phyloP scores from a whole-genome alignment of 1,140 invertebrate species.

The Latrodectus geometricus region DNA sequence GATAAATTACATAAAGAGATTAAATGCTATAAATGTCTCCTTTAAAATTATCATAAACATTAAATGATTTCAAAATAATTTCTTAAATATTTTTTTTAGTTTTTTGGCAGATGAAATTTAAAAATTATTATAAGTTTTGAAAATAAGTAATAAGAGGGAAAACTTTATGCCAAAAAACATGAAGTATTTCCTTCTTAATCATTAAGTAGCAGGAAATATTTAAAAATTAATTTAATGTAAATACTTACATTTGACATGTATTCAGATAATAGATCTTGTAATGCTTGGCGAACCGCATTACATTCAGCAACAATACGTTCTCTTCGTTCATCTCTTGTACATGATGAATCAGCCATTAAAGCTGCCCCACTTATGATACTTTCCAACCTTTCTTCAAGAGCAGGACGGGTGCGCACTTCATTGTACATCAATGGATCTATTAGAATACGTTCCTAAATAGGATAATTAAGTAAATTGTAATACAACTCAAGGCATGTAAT shows the following conservation, averaged over 20 bases:
- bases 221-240: background rate
- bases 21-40: too few species aligned
- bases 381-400: conserved; percentile 95
- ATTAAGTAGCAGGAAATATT: too few species aligned
- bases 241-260: conserved; percentile 93
- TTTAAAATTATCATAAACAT: too few species aligned
- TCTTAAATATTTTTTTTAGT: too few species aligned
- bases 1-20: too few species aligned
- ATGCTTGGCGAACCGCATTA: conserved; percentile 97
- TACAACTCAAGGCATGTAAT: too few species aligned
- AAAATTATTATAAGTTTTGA: too few species aligned
- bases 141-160: too few species aligned
- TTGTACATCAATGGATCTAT: conserved; percentile 97
- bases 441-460: conserved; percentile 86
- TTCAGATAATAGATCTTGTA: conserved; percentile 96
- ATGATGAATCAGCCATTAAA: conserved; percentile 96
- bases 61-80: too few species aligned
- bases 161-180: too few species aligned
- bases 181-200: too few species aligned
- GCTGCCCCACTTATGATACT: conserved; percentile 98
- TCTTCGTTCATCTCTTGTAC: conserved; percentile 90
- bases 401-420: conserved; percentile 91
- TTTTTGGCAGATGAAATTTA: too few species aligned
- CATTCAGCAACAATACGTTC: conserved; percentile 98
- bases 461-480: background rate